These are phyloP conservation scores for Drosophila ficusphila DNA, from an alignment of 1,140 invertebrate genomes.

Conservation along the genomic window DNA sequence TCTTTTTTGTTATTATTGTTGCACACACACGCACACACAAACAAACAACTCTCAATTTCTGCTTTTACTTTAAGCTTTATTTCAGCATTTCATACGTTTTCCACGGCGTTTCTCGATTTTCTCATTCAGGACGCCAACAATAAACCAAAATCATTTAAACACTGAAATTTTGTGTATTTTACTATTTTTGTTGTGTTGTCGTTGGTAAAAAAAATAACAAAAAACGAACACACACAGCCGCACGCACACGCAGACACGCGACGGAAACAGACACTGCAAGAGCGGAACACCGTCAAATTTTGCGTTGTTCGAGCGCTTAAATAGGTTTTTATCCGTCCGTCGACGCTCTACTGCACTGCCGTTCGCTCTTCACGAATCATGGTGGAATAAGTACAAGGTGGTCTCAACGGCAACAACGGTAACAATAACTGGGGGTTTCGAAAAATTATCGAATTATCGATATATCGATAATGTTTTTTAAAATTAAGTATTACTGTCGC, in stretches of 20 bases:
- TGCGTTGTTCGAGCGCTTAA: conserved; percentile 5
- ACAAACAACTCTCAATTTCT: conserved; percentile 77
- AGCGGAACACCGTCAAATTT: conserved; percentile 1
- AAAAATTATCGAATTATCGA: too few species aligned
- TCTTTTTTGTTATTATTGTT: conserved; percentile 24
- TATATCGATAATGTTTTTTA: too few species aligned
- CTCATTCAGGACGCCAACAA: conserved; percentile 2
- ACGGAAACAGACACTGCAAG: background rate
- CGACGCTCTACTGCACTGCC: background rate
- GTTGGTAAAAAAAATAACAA: conserved; percentile 8
- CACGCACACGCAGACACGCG: conserved; percentile 2
- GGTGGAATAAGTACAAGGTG: too few species aligned
- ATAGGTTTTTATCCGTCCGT: background rate
- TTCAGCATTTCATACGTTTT: conserved; percentile 55
- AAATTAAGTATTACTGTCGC: too few species aligned
- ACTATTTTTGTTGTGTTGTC: background rate
- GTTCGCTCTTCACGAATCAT: background rate
- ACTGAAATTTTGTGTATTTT: background rate
- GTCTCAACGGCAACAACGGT: too few species aligned
- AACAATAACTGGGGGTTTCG: too few species aligned
- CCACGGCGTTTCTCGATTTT: conserved; percentile 12
- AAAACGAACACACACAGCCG: background rate
- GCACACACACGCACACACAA: conserved; percentile 29
- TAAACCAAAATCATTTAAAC: conserved; percentile 11
- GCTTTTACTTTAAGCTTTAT: conserved; percentile 74